A percentile compares a stretch with the other conserved stretches of the same genome.
phyloP scores from a whole-genome alignment of 2,797 vertebrate species.

The Manis crassicaudata region DNA sequence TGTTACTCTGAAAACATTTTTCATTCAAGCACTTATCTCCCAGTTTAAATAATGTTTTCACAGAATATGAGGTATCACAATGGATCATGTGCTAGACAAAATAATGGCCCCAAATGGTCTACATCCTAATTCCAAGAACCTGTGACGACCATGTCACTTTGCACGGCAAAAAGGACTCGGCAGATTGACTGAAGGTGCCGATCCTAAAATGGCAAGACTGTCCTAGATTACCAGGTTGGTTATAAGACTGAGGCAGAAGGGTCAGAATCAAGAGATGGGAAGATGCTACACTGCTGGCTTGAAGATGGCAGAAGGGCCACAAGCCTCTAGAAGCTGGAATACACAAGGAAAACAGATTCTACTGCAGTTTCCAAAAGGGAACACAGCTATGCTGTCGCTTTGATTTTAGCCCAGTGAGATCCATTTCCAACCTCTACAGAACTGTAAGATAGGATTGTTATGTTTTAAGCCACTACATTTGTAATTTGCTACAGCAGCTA shows the following conservation, averaged over 20 bases:
- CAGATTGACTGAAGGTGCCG: not conserved
- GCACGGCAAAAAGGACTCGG: not conserved
- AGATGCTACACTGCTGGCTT: not conserved
- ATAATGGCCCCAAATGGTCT: not conserved
- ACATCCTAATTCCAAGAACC: not conserved
- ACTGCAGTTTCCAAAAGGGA: not conserved
- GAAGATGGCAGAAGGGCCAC: not conserved
- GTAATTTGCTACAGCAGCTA: not conserved
- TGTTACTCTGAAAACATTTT: not conserved
- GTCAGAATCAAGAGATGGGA: not conserved
- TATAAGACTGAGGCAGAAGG: not conserved
- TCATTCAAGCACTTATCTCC: not conserved
- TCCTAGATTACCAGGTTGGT: not conserved
- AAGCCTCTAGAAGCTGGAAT: not conserved
- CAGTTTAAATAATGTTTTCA: not conserved
- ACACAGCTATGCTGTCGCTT: not conserved
- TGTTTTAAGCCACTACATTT: not conserved
- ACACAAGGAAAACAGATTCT: not conserved
- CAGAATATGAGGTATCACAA: not conserved
- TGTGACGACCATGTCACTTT: not conserved
- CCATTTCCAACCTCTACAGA: not conserved
- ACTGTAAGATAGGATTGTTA: not conserved
- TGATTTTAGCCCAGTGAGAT: not conserved
- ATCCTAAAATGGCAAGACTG: not conserved
- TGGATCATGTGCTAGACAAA: not conserved